These are phyloP conservation scores for Vanacampus margaritifer DNA, from an alignment of 2,113 vertebrate species.

Conservation along the genomic window DNA sequence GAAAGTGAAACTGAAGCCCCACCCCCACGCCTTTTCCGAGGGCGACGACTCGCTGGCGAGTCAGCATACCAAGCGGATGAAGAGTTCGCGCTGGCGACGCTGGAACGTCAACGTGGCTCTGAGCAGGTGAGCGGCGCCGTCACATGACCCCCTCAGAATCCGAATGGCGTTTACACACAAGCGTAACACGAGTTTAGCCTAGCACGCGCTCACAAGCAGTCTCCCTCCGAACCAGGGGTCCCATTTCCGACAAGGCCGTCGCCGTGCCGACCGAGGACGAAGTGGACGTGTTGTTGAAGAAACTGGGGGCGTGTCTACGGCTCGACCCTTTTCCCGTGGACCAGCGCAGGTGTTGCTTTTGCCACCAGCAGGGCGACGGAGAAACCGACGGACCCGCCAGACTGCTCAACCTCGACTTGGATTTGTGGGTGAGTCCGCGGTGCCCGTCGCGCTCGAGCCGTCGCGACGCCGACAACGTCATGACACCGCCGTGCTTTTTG, in stretches of 20 bases:
- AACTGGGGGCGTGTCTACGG: conserved; percentile 82
- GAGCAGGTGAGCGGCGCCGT: not conserved
- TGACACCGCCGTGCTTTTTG: not conserved
- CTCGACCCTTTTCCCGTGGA: conserved; percentile 86
- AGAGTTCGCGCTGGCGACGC: conserved; percentile 86
- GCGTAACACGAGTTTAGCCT: too few relatives aligned
- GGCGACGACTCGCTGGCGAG: conserved; percentile 43
- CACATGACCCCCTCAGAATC: not conserved
- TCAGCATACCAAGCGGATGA: conserved; percentile 78
- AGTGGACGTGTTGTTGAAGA: conserved; percentile 81
- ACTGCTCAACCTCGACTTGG: conserved; percentile 94
- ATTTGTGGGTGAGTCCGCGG: conserved; percentile 85
- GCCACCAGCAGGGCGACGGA: conserved; percentile 90
- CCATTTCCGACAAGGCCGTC: conserved; percentile 19
- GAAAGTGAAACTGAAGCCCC: conserved; percentile 90
- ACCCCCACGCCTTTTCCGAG: conserved; percentile 76
- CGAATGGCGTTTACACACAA: not conserved
- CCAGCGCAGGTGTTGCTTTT: conserved; percentile 91
- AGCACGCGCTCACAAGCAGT: not conserved
- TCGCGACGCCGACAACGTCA: too few relatives aligned
- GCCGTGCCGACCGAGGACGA: conserved; percentile 81
- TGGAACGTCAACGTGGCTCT: conserved; percentile 82
- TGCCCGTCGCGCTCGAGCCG: not conserved
- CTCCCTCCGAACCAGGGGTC: conserved; percentile 47
- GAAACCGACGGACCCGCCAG: conserved; percentile 88